Evolutionary conservation across 2,888 invertebrate genomes (phyloP).

Genomic region (Hedychridium roseum): DNA sequence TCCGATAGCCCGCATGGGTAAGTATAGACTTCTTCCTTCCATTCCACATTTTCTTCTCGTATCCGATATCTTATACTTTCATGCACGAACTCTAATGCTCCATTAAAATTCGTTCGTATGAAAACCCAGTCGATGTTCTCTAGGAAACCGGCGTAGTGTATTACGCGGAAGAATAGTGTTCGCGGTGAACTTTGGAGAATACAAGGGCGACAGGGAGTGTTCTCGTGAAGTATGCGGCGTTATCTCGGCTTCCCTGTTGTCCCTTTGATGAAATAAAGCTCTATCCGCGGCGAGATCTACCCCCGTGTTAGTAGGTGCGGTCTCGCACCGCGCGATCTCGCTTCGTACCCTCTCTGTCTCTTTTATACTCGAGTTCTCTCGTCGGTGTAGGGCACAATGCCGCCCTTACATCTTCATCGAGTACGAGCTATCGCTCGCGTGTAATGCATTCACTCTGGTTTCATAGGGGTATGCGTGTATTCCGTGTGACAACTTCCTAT

Average conservation of each 20-base stretch:
- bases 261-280: conserved; percentile 60
- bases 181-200: background rate
- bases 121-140: no score
- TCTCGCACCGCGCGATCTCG: conserved; percentile 35
- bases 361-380: conserved; percentile 39
- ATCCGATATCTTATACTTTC: no score
- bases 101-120: no score
- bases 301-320: conserved; percentile 51
- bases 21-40: conserved; percentile 13
- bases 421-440: conserved; percentile 47
- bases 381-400: conserved; percentile 50
- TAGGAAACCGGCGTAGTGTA: no score
- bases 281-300: conserved; percentile 59
- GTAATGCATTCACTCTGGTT: conserved; percentile 44
- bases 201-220: background rate
- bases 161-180: background rate
- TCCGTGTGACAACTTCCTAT: conserved; percentile 1
- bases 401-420: conserved; percentile 50
- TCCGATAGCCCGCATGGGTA: conserved; percentile 59
- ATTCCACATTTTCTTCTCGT: background rate
- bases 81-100: no score
- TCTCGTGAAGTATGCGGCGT: conserved; percentile 32
- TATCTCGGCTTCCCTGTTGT: conserved; percentile 58
- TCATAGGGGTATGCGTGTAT: conserved; percentile 31
- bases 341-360: conserved; percentile 34